Percentiles rank a stretch among this genome's conserved stretches.
These are phyloP conservation scores for Nothoprocta pentlandii DNA, from an alignment of 2,113 vertebrate genomes.

Conservation along the genomic window DNA sequence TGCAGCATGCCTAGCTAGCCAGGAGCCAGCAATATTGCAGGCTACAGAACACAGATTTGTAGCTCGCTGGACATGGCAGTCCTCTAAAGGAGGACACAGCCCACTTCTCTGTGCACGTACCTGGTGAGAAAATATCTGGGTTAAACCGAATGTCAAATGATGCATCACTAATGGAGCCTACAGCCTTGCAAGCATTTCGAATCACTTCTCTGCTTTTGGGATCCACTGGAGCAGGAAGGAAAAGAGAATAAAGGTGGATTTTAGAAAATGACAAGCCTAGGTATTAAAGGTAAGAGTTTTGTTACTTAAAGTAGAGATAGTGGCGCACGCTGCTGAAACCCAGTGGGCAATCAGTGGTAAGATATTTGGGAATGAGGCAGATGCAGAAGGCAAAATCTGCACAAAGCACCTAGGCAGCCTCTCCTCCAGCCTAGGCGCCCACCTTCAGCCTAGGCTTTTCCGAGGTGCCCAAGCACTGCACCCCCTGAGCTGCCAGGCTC, in stretches of 20 bases:
- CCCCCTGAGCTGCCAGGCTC: not conserved
- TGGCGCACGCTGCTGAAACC: not conserved
- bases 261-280: not conserved
- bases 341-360: not conserved
- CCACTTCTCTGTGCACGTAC: slow-evolving; percentile 64
- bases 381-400: not conserved
- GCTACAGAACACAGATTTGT: not conserved
- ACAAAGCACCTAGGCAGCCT: fast-evolving
- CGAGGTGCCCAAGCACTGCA: fast-evolving
- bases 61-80: not conserved
- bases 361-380: not conserved
- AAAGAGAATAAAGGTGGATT: not conserved
- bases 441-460: not conserved
- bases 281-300: not conserved
- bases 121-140: slow-evolving; percentile 97
- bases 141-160: slow-evolving; percentile 99
- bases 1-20: not conserved
- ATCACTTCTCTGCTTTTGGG: slow-evolving; percentile 95
- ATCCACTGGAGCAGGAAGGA: slow-evolving; percentile 77
- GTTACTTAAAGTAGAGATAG: not conserved
- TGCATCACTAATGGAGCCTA: slow-evolving; percentile 92
- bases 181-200: slow-evolving; percentile 94
- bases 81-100: not conserved
- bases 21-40: not conserved
- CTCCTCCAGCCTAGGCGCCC: not conserved